Evolutionary conservation across 1,140 invertebrate species (phyloP).

Genomic region (Apis laboriosa): DNA sequence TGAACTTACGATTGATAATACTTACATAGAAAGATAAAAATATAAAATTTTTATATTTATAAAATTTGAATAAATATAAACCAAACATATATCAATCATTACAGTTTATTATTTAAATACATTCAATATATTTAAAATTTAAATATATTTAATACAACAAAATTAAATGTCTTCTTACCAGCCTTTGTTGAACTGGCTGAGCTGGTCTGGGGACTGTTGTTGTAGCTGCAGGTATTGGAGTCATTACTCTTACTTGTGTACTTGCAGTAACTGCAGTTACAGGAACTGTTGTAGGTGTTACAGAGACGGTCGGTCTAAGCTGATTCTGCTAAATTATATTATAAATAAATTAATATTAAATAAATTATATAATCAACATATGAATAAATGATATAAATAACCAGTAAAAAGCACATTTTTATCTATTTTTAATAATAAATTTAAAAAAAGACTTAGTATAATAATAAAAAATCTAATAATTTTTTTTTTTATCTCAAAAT

Average conservation of each 20-base stretch:
- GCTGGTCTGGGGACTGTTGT: slow-evolving; percentile 75
- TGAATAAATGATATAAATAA: slow-evolving; percentile 8
- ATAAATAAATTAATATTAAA: slow-evolving; percentile 29
- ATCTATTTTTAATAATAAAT: not conserved
- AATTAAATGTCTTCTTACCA: slow-evolving; percentile 67
- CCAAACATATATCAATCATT: not conserved
- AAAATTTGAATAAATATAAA: not conserved
- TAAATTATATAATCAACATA: slow-evolving; percentile 27
- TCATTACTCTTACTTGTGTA: slow-evolving; percentile 83
- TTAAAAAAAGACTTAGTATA: not conserved
- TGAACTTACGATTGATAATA: no score
- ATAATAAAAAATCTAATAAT: not conserved
- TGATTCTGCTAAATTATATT: slow-evolving; percentile 69
- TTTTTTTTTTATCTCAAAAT: no score
- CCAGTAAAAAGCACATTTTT: not conserved
- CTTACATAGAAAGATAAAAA: not conserved
- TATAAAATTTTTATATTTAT: not conserved
- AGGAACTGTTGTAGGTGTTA: slow-evolving; percentile 67
- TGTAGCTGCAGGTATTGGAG: slow-evolving; percentile 78
- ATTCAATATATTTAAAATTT: not conserved
- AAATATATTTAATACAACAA: not conserved
- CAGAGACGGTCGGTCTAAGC: slow-evolving; percentile 73
- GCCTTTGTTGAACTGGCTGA: slow-evolving; percentile 78
- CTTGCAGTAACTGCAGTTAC: slow-evolving; percentile 76
- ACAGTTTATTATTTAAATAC: not conserved